Conservation (phyloP, 2,888 invertebrate species). For the Copidosoma aretas region DNA sequence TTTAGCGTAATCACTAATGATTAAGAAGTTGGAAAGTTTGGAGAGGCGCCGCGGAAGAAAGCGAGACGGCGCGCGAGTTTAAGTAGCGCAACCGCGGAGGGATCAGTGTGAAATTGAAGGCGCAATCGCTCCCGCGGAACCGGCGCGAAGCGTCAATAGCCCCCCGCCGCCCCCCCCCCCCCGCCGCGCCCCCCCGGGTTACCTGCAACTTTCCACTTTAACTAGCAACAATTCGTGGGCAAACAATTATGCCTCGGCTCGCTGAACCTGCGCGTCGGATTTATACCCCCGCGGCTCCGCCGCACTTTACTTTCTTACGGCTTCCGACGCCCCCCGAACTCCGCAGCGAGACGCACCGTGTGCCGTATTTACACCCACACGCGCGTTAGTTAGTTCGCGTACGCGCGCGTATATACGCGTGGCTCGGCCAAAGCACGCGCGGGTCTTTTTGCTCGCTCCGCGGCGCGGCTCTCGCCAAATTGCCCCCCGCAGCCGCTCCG, state of each 20-base stretch:
- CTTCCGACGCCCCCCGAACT: no score
- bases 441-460: neutral
- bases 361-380: no score
- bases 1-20: conserved; percentile 30
- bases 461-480: no score
- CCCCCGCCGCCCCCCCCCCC: no score
- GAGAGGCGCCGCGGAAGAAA: conserved; percentile 4
- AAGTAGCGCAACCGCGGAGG: neutral
- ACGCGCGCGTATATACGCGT: no score
- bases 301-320: conserved; percentile 12
- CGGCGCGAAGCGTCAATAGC: no score
- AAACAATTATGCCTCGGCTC: conserved; percentile 54
- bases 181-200: conserved; percentile 45
- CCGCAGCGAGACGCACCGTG: no score
- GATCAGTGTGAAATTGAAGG: conserved; percentile 12
- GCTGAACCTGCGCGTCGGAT: conserved; percentile 47
- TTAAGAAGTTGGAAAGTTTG: conserved; percentile 32
- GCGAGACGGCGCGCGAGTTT: neutral
- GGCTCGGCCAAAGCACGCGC: no score
- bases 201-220: conserved; percentile 59
- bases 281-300: conserved; percentile 33
- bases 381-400: no score
- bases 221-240: conserved; percentile 56
- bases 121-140: conserved; percentile 4
- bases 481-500: no score